Evolutionary conservation across 2,888 invertebrate species (phyloP).

Genomic region (Peribatodes rhomboidaria): DNA sequence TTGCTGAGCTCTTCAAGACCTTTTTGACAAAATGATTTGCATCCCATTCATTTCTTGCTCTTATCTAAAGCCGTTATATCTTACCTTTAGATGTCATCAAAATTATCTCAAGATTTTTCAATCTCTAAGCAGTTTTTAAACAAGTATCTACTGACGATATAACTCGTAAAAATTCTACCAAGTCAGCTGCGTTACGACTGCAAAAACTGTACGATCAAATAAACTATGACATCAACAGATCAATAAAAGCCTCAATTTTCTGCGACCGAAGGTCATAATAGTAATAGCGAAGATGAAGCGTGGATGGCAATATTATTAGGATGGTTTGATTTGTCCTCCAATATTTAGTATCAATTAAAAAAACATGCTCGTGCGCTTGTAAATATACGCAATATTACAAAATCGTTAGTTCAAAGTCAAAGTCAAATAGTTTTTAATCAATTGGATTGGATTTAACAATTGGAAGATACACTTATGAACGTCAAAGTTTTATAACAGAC

Average conservation of each 20-base stretch:
- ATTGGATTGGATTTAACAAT: too few relatives aligned
- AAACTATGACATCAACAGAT: slow-evolving; percentile 33
- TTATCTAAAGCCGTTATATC: neutral
- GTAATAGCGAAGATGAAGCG: slow-evolving; percentile 11
- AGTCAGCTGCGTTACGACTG: neutral
- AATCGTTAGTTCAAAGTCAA: too few relatives aligned
- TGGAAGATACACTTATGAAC: too few relatives aligned
- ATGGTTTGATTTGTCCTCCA: slow-evolving; percentile 12
- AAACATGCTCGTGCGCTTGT: slow-evolving; percentile 9
- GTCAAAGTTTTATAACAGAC: too few relatives aligned
- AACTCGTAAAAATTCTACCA: neutral
- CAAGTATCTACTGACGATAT: too few relatives aligned
- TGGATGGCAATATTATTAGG: neutral
- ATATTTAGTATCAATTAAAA: slow-evolving; percentile 6
- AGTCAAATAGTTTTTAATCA: too few relatives aligned
- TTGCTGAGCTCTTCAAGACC: too few relatives aligned
- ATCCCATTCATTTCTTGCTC: neutral
- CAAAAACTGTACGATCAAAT: slow-evolving; percentile 31
- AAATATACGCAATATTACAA: too few relatives aligned
- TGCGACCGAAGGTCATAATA: slow-evolving; percentile 19
- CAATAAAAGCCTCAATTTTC: slow-evolving; percentile 22
- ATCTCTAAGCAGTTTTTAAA: too few relatives aligned
- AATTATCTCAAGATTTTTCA: too few relatives aligned
- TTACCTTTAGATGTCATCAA: neutral
- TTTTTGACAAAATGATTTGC: too few relatives aligned